Base-by-base conservation (phyloP, 2,113 vertebrate genomes). In the Proterorhinus semilunaris region DNA sequence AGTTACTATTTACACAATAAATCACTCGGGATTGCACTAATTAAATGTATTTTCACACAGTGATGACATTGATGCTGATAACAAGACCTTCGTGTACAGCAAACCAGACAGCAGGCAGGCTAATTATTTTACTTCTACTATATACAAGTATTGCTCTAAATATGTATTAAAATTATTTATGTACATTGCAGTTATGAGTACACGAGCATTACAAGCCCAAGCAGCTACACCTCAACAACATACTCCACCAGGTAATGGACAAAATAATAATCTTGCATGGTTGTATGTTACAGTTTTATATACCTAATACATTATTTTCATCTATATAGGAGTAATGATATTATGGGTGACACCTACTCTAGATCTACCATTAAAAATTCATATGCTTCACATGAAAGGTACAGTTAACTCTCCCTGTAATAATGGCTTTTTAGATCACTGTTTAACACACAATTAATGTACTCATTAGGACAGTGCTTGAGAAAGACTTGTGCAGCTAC, bases 401-500 rank as follows among this genome's bases (percentile, higher is more conserved):
- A 79, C 0, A 82, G 48, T 62, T 49, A 46, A 0, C 0, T 47
- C 7, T 10, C 12, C 42, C 13, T n/a, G 3, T 44, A 3, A 7
- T 15, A n/a, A 42, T 44, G 13, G 13, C 27, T n/a, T 17, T 63
- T 10, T 10, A 17, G 6, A 21, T 8, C 8, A 21, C 7, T 10
- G 61, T 46, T 17, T 63, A 48, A 61, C 12, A 44, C 58, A 17
- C 47, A 21, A 6, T 21, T 47, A 17, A 48, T 7, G 36, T 3
- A 6, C n/a, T 15, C 63, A 2, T 72, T 80, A 98, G 97, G 90
- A 88, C 86, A 21, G 86, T 96, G 77, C 93, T 89, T 66, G 95
- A 95, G 86, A 96, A 92, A 87, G 96, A 98, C 84, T 89, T 97
- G 86, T 99, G 97, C 87, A 95, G 94, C 67, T 90, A 83, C 78